Percentiles rank a stretch among this genome's conserved stretches.
Conservation (phyloP, 1,140 invertebrate genomes). For the Ceratosolen fusciceps region DNA sequence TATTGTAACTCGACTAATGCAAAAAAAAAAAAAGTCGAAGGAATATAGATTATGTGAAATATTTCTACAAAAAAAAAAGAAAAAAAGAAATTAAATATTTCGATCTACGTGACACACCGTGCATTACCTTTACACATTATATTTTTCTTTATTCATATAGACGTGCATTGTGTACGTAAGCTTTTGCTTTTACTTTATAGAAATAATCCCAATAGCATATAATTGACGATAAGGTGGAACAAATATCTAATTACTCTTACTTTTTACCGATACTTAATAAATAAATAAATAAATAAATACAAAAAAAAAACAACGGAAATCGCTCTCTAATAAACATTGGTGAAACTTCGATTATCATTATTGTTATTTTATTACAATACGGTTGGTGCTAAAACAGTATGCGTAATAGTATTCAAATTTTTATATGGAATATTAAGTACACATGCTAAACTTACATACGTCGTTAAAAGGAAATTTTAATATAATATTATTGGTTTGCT, state of each 20-base stretch:
- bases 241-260: neutral
- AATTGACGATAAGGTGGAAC: conserved; percentile 14
- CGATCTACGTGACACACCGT: conserved; percentile 14
- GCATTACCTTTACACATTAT: conserved; percentile 20
- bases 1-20: conserved; percentile 3
- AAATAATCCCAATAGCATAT: conserved; percentile 27
- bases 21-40: conserved; percentile 4
- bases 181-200: conserved; percentile 1
- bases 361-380: neutral
- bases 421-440: conserved; percentile 16
- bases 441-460: neutral
- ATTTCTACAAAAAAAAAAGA: conserved; percentile 32
- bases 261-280: neutral
- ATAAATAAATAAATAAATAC: too few relatives aligned
- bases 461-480: conserved; percentile 29
- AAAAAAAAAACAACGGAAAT: neutral
- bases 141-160: conserved; percentile 31
- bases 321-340: neutral
- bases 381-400: neutral
- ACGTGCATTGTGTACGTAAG: conserved; percentile 8
- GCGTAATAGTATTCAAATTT: conserved; percentile 3
- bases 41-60: conserved; percentile 3
- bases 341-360: neutral
- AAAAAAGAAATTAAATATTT: conserved; percentile 36
- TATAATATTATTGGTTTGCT: conserved; percentile 30